Evolutionary conservation across 1,140 invertebrate genomes (phyloP).

Genomic region (Achroia grisella): DNA sequence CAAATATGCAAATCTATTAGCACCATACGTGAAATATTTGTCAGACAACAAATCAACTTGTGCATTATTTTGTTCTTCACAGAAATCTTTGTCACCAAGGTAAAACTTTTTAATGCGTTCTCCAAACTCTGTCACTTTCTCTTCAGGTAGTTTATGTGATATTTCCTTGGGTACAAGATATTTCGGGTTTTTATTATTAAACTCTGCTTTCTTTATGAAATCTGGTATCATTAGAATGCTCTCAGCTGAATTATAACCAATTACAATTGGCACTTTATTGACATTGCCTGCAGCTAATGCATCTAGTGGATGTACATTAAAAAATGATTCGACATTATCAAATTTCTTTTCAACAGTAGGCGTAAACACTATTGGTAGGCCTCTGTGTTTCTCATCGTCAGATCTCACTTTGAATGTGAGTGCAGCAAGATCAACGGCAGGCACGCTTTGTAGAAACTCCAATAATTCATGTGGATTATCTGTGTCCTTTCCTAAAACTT

Average conservation of each 20-base stretch:
- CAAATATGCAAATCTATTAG: slow-evolving; percentile 50
- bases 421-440: slow-evolving; percentile 47
- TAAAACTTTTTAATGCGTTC: slow-evolving; percentile 67
- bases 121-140: slow-evolving; percentile 43
- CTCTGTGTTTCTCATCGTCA: slow-evolving; percentile 43
- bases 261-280: slow-evolving; percentile 75
- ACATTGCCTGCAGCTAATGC: slow-evolving; percentile 52
- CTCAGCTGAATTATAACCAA: slow-evolving; percentile 76
- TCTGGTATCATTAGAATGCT: slow-evolving; percentile 58
- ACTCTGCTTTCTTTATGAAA: slow-evolving; percentile 34
- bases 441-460: slow-evolving; percentile 60
- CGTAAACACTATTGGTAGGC: slow-evolving; percentile 55
- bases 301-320: slow-evolving; percentile 51
- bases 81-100: slow-evolving; percentile 50
- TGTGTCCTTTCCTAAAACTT: slow-evolving; percentile 58
- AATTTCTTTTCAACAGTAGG: slow-evolving; percentile 67
- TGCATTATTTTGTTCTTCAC: slow-evolving; percentile 19
- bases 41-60: slow-evolving; percentile 49
- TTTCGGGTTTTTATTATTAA: slow-evolving; percentile 42
- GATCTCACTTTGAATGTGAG: slow-evolving; percentile 35
- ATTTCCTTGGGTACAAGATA: slow-evolving; percentile 52
- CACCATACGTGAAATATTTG: slow-evolving; percentile 47
- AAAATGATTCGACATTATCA: slow-evolving; percentile 39
- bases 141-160: slow-evolving; percentile 22
- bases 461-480: slow-evolving; percentile 54